phyloP scores from a whole-genome alignment of 2,113 vertebrate species.

The Rhombomys opimus region DNA sequence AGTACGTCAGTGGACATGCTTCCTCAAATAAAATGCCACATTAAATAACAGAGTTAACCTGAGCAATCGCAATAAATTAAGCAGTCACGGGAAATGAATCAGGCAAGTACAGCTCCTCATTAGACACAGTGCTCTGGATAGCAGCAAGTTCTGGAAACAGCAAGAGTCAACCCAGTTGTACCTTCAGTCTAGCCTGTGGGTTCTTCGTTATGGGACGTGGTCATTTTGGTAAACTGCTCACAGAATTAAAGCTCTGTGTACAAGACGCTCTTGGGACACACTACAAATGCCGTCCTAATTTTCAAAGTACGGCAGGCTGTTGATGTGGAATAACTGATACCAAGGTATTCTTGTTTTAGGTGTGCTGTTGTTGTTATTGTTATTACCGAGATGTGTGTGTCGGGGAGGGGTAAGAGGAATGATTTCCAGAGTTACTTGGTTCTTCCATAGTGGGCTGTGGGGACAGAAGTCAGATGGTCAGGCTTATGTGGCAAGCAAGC shows the following conservation, averaged over 20 bases:
- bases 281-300: conserved; percentile 31
- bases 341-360: neutral
- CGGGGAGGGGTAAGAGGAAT: neutral
- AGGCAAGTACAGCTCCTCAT: neutral
- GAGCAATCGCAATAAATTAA: conserved; percentile 15
- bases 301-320: neutral
- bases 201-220: neutral
- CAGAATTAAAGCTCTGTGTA: neutral
- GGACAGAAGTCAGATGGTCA: neutral
- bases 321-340: neutral
- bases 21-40: neutral
- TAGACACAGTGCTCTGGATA: neutral
- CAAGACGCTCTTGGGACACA: conserved; percentile 4
- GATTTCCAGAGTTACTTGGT: neutral
- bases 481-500: neutral
- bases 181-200: conserved; percentile 26
- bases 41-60: conserved; percentile 4
- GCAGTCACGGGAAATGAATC: neutral
- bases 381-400: neutral
- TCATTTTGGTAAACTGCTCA: conserved; percentile 2
- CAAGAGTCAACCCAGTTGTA: neutral
- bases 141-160: conserved; percentile 56
- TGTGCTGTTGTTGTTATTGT: neutral
- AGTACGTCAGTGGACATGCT: neutral
- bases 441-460: neutral